These are phyloP conservation scores for Cetonia aurata DNA, from an alignment of 2,888 invertebrate genomes.

Conservation along the genomic window DNA sequence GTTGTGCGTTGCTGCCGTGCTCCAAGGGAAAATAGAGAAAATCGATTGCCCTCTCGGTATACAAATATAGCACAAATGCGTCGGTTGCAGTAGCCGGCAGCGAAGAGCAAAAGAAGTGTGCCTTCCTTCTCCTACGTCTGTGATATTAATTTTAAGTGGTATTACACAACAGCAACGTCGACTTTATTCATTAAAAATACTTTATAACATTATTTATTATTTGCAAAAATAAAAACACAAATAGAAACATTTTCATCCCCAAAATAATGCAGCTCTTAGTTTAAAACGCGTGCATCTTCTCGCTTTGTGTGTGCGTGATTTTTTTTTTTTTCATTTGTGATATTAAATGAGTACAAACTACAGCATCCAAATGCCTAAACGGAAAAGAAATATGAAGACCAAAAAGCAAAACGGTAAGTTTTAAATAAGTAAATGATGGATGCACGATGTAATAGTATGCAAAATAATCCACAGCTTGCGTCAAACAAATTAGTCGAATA, in stretches of 20 bases:
- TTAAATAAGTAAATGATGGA: background rate
- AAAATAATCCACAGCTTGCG: too few species aligned
- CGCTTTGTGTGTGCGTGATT: too few species aligned
- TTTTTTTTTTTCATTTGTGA: too few species aligned
- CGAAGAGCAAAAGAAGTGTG: conserved; percentile 16
- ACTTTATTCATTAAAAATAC: too few species aligned
- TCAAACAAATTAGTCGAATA: too few species aligned
- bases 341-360: background rate
- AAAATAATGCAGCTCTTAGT: background rate
- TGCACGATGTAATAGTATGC: too few species aligned
- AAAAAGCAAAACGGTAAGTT: conserved; percentile 61
- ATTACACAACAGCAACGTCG: conserved; percentile 3
- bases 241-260: too few species aligned
- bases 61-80: conserved; percentile 25
- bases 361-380: conserved; percentile 54
- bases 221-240: too few species aligned
- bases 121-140: conserved; percentile 40
- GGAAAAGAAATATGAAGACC: conserved; percentile 58
- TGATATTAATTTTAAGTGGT: conserved; percentile 43
- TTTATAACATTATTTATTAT: too few species aligned
- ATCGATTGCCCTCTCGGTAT: conserved; percentile 17
- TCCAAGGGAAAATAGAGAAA: conserved; percentile 17
- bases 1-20: background rate
- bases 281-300: background rate
- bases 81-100: background rate